phyloP scores from a whole-genome alignment of 2,888 invertebrate species.

The Caenorhabditis parvicauda region DNA sequence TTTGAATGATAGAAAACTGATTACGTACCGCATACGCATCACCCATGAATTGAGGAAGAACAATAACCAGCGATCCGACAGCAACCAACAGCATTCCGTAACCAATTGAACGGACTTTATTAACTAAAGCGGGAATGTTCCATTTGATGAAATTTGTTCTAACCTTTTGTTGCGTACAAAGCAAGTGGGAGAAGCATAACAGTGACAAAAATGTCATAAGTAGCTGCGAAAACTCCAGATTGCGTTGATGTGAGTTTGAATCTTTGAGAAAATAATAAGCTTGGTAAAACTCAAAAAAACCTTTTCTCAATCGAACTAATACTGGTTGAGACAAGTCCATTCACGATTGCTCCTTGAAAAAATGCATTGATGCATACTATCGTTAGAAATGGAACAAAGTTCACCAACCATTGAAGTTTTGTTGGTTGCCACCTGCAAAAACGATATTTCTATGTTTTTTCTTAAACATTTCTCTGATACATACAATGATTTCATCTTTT shows the following conservation, averaged over 20 bases:
- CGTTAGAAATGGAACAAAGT: conserved; percentile 33
- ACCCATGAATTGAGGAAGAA: conserved; percentile 37
- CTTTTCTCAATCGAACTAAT: conserved; percentile 46
- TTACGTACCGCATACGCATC: conserved; percentile 28
- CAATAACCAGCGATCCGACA: conserved; percentile 31
- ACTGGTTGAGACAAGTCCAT: conserved; percentile 42
- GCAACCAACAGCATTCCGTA: conserved; percentile 43
- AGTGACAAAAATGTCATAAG: conserved; percentile 42
- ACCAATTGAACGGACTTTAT: conserved; percentile 39
- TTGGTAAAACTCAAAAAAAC: conserved; percentile 8
- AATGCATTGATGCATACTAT: conserved; percentile 37
- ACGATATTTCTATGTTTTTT: neutral
- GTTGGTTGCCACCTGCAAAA: conserved; percentile 21
- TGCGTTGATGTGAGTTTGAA: conserved; percentile 39
- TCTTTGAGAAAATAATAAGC: conserved; percentile 7
- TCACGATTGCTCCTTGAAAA: conserved; percentile 45
- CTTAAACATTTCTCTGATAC: too few species aligned
- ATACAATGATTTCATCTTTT: too few species aligned
- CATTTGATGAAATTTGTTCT: neutral
- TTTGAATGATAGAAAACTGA: neutral
- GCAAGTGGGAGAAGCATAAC: conserved; percentile 39
- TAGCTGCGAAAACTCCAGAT: conserved; percentile 42
- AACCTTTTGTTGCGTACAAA: conserved; percentile 32
- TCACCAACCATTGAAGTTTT: conserved; percentile 22
- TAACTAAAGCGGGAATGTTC: conserved; percentile 24